These are phyloP conservation scores for Drosophila setosimentum DNA, from an alignment of 2,888 invertebrate species.

Conservation along the genomic window DNA sequence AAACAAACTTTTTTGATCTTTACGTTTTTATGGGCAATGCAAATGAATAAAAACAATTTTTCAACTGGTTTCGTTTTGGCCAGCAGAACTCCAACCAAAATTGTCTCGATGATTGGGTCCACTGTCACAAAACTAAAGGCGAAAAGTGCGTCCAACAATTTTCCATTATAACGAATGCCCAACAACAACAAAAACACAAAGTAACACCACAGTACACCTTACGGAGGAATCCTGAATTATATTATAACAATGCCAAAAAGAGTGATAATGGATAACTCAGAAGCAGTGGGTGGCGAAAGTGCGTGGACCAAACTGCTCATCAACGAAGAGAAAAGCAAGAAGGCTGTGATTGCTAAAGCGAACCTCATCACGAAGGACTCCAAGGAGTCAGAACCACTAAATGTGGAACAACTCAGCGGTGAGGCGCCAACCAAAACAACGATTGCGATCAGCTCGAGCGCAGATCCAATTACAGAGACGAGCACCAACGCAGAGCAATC, in stretches of 20 bases:
- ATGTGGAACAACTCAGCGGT: constrained; percentile 60
- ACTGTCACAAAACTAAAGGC: constrained; percentile 42
- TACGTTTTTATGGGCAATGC: constrained; percentile 20
- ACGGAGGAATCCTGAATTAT: constrained; percentile 18
- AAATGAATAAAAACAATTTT: constrained; percentile 14
- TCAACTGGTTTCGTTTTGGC: constrained; percentile 54
- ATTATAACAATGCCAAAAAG: constrained; percentile 55
- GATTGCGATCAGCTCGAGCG: constrained; percentile 1
- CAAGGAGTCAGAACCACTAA: constrained; percentile 75
- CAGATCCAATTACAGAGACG: constrained; percentile 16
- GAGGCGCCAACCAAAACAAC: neutral
- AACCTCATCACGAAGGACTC: constrained; percentile 29
- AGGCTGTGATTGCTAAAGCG: constrained; percentile 79
- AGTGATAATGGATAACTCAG: constrained; percentile 84
- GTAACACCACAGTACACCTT: constrained; percentile 36
- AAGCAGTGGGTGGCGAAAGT: constrained; percentile 78
- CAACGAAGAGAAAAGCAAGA: constrained; percentile 76
- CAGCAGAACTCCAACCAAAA: constrained; percentile 56
- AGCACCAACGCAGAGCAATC: constrained; percentile 38
- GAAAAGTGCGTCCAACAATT: constrained; percentile 62
- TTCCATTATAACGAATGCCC: constrained; percentile 73
- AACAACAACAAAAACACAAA: constrained; percentile 80
- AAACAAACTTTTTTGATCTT: neutral
- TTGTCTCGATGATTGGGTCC: constrained; percentile 61
- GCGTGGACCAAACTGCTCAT: constrained; percentile 85